Conservation (phyloP, 2,113 vertebrate genomes). For the Tonatia bakeri region DNA sequence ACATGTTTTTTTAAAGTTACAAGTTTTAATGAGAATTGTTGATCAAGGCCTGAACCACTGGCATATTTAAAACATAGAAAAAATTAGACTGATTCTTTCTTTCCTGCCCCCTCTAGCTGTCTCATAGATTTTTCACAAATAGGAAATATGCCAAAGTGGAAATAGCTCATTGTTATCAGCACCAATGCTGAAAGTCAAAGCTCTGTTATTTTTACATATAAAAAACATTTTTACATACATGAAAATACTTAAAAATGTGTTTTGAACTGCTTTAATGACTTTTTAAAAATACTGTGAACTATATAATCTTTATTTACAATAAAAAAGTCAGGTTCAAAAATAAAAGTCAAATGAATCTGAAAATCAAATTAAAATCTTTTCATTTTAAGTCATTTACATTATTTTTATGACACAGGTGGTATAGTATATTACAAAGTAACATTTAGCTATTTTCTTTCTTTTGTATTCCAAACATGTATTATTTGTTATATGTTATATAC, state of each 20-base stretch:
- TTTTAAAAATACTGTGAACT: background rate
- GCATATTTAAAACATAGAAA: background rate
- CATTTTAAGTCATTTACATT: background rate
- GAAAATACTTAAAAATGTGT: background rate
- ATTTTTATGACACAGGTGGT: background rate
- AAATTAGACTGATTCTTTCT: background rate
- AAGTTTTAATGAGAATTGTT: background rate
- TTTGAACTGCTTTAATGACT: background rate
- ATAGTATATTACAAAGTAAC: background rate
- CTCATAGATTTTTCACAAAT: background rate
- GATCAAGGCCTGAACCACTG: background rate
- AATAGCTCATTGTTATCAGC: background rate
- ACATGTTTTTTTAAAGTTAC: background rate
- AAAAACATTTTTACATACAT: background rate
- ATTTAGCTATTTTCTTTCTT: background rate
- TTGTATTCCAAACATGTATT: background rate
- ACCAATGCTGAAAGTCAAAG: background rate
- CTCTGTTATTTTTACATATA: background rate
- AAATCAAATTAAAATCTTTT: background rate
- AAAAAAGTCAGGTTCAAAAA: slow-evolving; percentile 16
- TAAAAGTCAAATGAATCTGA: background rate
- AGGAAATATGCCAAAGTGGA: background rate
- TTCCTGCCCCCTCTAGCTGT: background rate
- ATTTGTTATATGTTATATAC: background rate
- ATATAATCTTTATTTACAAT: background rate